Evolutionary conservation across 2,888 invertebrate genomes (phyloP), one percentile per base, ranked within the genome.

Genomic region (Xylota segnis): DNA sequence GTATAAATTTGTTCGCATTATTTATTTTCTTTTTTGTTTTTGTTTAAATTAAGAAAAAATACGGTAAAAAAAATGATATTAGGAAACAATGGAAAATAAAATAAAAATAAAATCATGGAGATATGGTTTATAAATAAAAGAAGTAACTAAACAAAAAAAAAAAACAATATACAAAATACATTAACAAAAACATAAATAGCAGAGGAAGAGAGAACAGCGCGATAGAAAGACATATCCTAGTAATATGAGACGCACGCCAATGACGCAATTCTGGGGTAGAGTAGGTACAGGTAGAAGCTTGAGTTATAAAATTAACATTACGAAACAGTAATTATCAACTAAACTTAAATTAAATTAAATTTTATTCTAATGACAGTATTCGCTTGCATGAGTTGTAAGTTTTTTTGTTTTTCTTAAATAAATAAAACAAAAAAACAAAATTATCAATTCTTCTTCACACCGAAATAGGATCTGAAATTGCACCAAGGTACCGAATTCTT

Each of bases 351-450:
- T 84, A 81, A 81, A 71, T 84, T 76, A 82, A 76, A 86, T 72
- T 86, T 72, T 81, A 71, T 72, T 77, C 86, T 86, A 86, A 82
- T 86, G 86, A 86, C 86, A 86, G 82, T 84, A 75, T 84, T 84
- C 74, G 84, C 66, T 84, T 81, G 81, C 63, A 81, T 81, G 76
- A 81, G 86, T 78, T 47, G n/a, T 71, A 71, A 81, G 66, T 63
- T 79, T 84, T 66, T 78, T 76, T 59, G 59, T 65, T 65, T 77
- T 83, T 71, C 34, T 77, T 52, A 34, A 34, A n/a, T 37, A 12
- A 16, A 45, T n/a, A 18, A 59, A 52, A 43, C 34, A 61, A 37
- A 75, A 40, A 79, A 71, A 71, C 47, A 61, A 72, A 76, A 75
- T 52, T 40, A 58, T 32, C 61, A 84, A 75, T 65, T 71, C 58